Conservation (phyloP, 2,113 vertebrate genomes). For the Malurus elegans region DNA sequence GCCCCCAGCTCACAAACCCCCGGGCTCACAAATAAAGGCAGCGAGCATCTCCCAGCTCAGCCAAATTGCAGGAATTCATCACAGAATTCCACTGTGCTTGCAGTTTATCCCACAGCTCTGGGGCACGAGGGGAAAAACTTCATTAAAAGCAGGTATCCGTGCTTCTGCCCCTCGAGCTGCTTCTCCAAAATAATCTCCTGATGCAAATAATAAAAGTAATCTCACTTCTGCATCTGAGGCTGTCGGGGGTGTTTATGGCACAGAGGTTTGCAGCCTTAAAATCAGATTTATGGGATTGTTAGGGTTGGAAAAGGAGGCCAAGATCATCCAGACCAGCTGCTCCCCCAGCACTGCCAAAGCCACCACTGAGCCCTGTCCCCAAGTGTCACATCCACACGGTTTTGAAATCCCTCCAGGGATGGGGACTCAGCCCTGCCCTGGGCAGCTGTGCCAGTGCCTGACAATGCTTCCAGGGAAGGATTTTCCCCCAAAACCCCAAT, state of each 20-base stretch:
- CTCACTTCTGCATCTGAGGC: neutral
- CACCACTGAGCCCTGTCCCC: neutral
- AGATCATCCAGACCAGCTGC: fast-evolving
- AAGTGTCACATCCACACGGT: fast-evolving
- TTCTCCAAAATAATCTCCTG: neutral
- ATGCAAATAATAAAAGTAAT: too few species aligned
- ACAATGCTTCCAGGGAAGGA: neutral
- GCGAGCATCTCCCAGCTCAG: fast-evolving
- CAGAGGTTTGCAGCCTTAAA: neutral
- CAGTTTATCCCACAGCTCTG: neutral
- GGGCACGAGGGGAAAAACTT: neutral
- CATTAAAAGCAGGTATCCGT: neutral
- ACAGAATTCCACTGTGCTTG: neutral
- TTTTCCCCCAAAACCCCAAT: neutral
- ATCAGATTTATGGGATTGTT: neutral
- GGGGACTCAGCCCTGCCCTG: too few species aligned
- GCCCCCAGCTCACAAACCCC: neutral
- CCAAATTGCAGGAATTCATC: neutral
- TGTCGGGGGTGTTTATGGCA: neutral
- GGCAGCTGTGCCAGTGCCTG: neutral
- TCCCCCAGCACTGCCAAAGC: neutral
- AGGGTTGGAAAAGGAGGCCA: neutral
- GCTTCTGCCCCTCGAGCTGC: neutral
- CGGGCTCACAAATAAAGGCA: fast-evolving
- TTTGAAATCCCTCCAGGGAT: neutral